phyloP scores from a whole-genome alignment of 2,113 vertebrate species.

The Labrus mixtus region DNA sequence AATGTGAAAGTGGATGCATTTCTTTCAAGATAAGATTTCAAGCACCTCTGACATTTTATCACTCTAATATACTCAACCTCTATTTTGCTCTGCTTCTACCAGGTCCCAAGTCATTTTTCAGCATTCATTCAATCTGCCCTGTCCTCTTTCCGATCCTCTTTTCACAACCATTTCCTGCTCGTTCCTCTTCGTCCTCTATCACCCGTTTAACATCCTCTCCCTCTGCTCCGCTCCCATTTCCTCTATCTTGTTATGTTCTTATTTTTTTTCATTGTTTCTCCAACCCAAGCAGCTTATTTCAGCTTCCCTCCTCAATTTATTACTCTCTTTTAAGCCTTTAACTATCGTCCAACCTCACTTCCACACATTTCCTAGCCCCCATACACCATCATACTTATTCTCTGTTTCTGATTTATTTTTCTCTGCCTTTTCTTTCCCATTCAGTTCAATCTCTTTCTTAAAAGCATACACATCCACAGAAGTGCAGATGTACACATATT shows the following conservation, averaged over 20 bases:
- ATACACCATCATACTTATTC: constrained; percentile 29
- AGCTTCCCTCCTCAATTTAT: constrained; percentile 31
- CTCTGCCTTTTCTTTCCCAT: neutral
- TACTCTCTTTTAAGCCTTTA: constrained; percentile 27
- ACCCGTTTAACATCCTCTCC: constrained; percentile 53
- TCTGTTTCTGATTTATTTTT: constrained; percentile 20
- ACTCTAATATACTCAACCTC: constrained; percentile 23
- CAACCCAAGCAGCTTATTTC: constrained; percentile 23
- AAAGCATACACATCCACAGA: neutral
- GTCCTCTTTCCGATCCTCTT: constrained; percentile 50
- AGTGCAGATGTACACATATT: neutral
- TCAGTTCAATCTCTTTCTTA: constrained; percentile 9
- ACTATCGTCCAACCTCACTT: constrained; percentile 28
- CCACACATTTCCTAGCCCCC: constrained; percentile 13
- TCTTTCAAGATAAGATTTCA: constrained; percentile 47
- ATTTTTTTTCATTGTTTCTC: constrained; percentile 40
- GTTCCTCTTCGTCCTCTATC: constrained; percentile 33
- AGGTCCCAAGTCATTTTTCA: constrained; percentile 44
- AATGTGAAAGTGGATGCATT: constrained; percentile 38
- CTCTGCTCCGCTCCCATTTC: constrained; percentile 35
- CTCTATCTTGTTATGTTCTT: constrained; percentile 24
- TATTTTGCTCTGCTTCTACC: constrained; percentile 19
- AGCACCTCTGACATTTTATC: constrained; percentile 45
- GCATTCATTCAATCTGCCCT: constrained; percentile 36
- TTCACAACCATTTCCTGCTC: constrained; percentile 23